Evolutionary conservation across 2,797 vertebrate species (phyloP), one percentile per base, ranked within the genome.

Genomic region (Pangasius macronema): DNA sequence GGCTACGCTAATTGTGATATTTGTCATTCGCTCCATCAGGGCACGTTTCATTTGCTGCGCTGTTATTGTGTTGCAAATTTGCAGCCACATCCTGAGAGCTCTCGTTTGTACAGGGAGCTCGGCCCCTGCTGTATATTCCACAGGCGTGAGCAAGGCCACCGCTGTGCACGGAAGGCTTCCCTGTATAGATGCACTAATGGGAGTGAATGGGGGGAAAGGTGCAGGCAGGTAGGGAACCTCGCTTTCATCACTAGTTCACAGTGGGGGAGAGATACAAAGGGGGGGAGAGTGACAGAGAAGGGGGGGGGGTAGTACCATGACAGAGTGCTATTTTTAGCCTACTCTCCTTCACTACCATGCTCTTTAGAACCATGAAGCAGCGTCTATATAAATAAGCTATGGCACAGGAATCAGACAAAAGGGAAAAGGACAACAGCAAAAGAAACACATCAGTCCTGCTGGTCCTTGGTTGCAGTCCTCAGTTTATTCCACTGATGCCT

Each of bases 1-100:
- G 89, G 91, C 91, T 84, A 86, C 79, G 88, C 89, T 95, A 94
- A 94, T 93, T 93, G 91, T 92, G 73, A 89, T 91, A 92, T 95
- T 93, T 93, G 92, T 95, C 93, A 93, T 90, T 61, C n/a, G 85
- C 73, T 94, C 92, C 90, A 93, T 93, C 93, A 92, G 88, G 93
- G 91, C 90, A 86, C 82, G 87, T 92, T 94, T 93, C 89, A 93
- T 92, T 94, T 92, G 88, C 85, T 86, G 77, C 81, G 77, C 89
- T 90, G 85, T 90, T 91, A 91, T 87, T 92, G 90, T 92, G 79
- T 83, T 83, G 85, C 49, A 86, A 86, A 86, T 79, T 83, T 51
- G 20, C 59, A 77, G 80, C 59, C 84, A 61, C 72, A 85, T 88
- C 79, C 79, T 76, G 49, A 76, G 67, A 85, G 84, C 75, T 85